Conservation (phyloP, 30 jellyfish, hydroid and myxozoan genomes). For the Nemopilema nomurai region DNA sequence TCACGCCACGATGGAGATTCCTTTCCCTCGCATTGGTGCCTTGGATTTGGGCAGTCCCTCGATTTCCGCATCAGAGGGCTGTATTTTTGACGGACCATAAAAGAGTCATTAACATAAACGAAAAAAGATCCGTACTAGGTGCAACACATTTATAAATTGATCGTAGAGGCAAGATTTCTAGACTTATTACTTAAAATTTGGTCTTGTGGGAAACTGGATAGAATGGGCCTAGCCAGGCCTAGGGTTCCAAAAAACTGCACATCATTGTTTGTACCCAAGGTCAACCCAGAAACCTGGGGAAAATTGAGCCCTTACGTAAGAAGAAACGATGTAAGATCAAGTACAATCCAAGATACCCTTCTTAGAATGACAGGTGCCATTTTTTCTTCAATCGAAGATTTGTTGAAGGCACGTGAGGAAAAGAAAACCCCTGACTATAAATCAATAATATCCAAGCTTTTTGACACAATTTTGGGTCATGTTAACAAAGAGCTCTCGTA, state of each 20-base stretch:
- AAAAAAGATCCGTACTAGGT: too few relatives aligned
- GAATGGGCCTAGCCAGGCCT: too few relatives aligned
- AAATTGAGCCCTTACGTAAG: conserved; percentile 14
- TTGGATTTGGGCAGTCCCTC: too few relatives aligned
- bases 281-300: conserved; percentile 61
- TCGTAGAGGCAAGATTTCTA: too few relatives aligned
- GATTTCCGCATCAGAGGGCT: too few relatives aligned
- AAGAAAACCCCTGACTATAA: conserved; percentile 8
- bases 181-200: too few relatives aligned
- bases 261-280: conserved; percentile 15
- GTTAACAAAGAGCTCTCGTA: conserved; percentile 25
- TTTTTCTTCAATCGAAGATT: neutral
- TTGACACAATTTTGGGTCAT: conserved; percentile 38
- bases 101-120: too few relatives aligned
- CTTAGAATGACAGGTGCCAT: conserved; percentile 9
- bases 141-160: too few relatives aligned
- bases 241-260: conserved; percentile 25
- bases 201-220: too few relatives aligned
- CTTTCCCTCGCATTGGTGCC: too few relatives aligned
- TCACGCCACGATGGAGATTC: too few relatives aligned
- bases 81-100: too few relatives aligned
- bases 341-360: conserved; percentile 12
- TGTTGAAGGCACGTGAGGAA: conserved; percentile 5
- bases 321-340: conserved; percentile 7
- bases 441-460: neutral